Evolutionary conservation across 1,140 invertebrate species (phyloP).

Genomic region (Zaprionus kolodkinae): DNA sequence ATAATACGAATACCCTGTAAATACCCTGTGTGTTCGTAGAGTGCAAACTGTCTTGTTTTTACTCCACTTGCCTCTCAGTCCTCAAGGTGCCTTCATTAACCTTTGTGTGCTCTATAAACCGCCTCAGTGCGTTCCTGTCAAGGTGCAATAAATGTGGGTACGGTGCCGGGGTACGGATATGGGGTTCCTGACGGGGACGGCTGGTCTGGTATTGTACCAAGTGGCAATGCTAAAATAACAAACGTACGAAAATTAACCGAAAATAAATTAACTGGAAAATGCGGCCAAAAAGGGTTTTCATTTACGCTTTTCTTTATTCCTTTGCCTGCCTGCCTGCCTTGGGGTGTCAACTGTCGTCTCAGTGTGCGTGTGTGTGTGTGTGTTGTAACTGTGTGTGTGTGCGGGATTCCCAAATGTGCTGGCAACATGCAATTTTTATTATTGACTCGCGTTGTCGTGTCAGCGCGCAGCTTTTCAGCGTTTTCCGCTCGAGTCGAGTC

Average conservation of each 20-base stretch:
- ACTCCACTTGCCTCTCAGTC: no score
- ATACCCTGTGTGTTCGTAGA: no score
- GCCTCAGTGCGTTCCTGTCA: constrained; percentile 64
- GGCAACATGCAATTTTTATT: constrained; percentile 81
- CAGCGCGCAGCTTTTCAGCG: constrained; percentile 71
- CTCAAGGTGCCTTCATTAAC: constrained; percentile 21
- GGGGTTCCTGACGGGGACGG: not conserved
- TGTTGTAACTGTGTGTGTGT: constrained; percentile 56
- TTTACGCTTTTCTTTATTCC: constrained; percentile 29
- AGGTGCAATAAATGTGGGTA: constrained; percentile 62
- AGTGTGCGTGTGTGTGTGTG: constrained; percentile 9
- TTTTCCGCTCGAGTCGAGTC: constrained; percentile 61
- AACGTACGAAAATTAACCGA: constrained; percentile 78
- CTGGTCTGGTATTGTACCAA: constrained; percentile 22
- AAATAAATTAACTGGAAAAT: constrained; percentile 78
- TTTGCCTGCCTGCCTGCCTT: constrained; percentile 33
- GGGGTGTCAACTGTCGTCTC: constrained; percentile 42
- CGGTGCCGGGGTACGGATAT: not conserved
- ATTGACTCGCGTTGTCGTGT: constrained; percentile 76
- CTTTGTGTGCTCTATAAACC: constrained; percentile 26
- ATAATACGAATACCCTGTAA: no score
- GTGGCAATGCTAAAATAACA: constrained; percentile 69
- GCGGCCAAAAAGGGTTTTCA: constrained; percentile 54
- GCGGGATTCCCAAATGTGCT: constrained; percentile 77
- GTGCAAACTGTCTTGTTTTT: no score